Percentiles rank a stretch among this genome's conserved stretches.
phyloP scores from a whole-genome alignment of 2,797 vertebrate species.

The Myoxocephalus aenaeus region DNA sequence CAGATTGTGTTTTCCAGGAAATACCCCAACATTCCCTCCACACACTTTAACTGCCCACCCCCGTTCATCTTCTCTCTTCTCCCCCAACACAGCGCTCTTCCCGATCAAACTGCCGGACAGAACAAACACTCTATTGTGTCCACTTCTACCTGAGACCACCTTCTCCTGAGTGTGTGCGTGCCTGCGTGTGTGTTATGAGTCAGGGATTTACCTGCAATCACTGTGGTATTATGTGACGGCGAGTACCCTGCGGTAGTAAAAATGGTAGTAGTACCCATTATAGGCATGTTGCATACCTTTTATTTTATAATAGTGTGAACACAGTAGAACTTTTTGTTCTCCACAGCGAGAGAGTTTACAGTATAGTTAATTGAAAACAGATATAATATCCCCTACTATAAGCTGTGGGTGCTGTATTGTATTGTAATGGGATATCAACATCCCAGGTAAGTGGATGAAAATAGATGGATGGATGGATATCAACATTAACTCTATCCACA shows the following conservation, averaged over 20 bases:
- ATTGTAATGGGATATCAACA: not conserved
- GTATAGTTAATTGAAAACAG: not conserved
- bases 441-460: too few relatives aligned
- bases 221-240: not conserved
- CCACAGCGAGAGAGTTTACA: not conserved
- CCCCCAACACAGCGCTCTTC: not conserved
- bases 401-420: not conserved
- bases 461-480: too few relatives aligned
- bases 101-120: conserved; percentile 27
- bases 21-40: conserved; percentile 8
- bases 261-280: not conserved
- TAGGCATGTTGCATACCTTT: not conserved
- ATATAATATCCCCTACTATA: not conserved
- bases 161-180: not conserved
- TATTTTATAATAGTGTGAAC: not conserved
- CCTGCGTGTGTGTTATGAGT: conserved; percentile 10
- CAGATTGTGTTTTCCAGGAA: conserved; percentile 33
- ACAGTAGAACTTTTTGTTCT: not conserved
- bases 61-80: not conserved
- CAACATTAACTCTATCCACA: not conserved
- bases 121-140: conserved; percentile 69
- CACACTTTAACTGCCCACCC: not conserved
- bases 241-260: not conserved
- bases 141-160: conserved; percentile 56
- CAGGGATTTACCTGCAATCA: conserved; percentile 11